phyloP scores from a whole-genome alignment of 2,797 vertebrate species.

The Epinephelus malabaricus region DNA sequence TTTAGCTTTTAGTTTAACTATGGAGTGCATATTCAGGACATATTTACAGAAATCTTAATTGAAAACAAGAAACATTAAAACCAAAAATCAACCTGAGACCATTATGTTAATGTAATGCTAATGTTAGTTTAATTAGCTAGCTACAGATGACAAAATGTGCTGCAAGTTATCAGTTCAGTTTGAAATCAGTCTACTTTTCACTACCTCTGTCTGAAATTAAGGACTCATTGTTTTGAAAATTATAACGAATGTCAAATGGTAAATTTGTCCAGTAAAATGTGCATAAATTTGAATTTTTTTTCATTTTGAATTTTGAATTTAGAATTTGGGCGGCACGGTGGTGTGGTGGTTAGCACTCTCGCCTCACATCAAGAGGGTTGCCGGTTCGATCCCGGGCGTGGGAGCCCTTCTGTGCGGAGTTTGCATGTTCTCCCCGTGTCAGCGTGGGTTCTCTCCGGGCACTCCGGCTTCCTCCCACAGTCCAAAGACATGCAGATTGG shows the following conservation, averaged over 20 bases:
- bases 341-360: too few species aligned
- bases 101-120: not conserved
- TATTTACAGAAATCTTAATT: too few species aligned
- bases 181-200: not conserved
- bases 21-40: not conserved
- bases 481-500: too few species aligned
- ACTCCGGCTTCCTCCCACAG: too few species aligned
- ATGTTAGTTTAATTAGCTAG: not conserved
- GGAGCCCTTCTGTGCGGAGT: too few species aligned
- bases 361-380: too few species aligned
- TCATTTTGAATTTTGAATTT: too few species aligned
- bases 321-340: too few species aligned
- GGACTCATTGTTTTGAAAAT: not conserved
- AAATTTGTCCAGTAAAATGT: not conserved
- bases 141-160: not conserved
- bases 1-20: not conserved
- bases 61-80: not conserved
- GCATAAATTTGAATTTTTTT: not conserved
- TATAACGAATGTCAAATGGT: not conserved
- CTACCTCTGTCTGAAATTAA: not conserved
- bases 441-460: too few species aligned
- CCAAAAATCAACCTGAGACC: not conserved
- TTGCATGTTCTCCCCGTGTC: too few species aligned
- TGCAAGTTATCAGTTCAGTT: not conserved
- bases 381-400: too few species aligned